Percentiles rank a stretch among this genome's conserved stretches.
These are phyloP conservation scores for Patella pellucida DNA, from an alignment of 2,888 invertebrate species.

Conservation along the genomic window DNA sequence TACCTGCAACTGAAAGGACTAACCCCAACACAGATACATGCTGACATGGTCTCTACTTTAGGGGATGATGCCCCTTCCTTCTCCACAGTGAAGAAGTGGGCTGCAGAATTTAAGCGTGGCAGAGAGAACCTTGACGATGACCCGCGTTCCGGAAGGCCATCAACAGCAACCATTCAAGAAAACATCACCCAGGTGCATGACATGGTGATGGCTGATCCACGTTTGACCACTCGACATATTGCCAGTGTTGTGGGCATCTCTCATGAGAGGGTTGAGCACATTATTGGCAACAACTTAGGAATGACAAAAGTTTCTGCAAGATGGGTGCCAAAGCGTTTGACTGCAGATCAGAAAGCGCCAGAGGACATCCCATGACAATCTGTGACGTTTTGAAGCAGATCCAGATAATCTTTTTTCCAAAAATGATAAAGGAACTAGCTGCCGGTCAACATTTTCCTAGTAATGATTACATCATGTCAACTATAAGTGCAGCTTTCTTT, in stretches of 20 bases:
- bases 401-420: not conserved
- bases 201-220: too few relatives aligned
- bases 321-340: not conserved
- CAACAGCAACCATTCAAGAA: conserved; percentile 2
- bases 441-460: too few relatives aligned
- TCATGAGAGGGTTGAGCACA: not conserved
- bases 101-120: not conserved
- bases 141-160: not conserved
- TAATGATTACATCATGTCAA: too few relatives aligned
- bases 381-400: not conserved
- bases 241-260: not conserved
- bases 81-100: not conserved
- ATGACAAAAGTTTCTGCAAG: not conserved
- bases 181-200: not conserved
- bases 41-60: too few relatives aligned
- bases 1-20: too few relatives aligned
- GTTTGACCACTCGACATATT: not conserved
- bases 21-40: too few relatives aligned
- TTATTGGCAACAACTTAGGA: not conserved
- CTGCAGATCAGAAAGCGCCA: not conserved
- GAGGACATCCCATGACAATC: not conserved
- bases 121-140: not conserved
- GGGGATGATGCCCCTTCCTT: too few relatives aligned
- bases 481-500: too few relatives aligned
- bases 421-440: too few relatives aligned